Evolutionary conservation across 2,888 invertebrate species (phyloP).

Genomic region (Pammene fasciana): DNA sequence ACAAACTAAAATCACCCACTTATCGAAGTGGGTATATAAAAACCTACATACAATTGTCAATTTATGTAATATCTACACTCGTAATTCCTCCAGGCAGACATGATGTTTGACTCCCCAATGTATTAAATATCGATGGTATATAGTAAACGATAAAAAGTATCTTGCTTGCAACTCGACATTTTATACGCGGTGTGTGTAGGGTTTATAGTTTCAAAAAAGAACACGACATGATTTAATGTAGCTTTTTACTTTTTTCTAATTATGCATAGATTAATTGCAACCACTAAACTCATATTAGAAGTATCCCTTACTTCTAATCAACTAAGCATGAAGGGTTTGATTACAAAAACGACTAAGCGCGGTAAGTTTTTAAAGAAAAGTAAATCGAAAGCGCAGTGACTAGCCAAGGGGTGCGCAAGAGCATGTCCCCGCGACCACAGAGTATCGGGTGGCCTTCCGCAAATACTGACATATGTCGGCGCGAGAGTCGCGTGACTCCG

Average conservation of each 20-base stretch:
- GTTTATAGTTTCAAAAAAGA: not conserved
- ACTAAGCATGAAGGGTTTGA: conserved; percentile 29
- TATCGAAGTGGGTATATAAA: no score
- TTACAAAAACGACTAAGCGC: conserved; percentile 29
- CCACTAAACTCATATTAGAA: conserved; percentile 20
- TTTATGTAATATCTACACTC: no score
- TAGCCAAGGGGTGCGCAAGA: conserved; percentile 42
- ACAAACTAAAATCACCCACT: no score
- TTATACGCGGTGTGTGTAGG: not conserved
- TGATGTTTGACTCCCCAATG: no score
- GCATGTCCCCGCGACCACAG: conserved; percentile 49
- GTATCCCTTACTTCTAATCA: conserved; percentile 27
- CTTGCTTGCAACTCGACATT: not conserved
- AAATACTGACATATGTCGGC: conserved; percentile 57
- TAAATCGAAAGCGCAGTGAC: conserved; percentile 30
- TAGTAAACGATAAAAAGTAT: not conserved
- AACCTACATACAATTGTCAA: no score
- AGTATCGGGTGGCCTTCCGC: conserved; percentile 70
- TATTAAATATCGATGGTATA: not conserved
- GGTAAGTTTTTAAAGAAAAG: conserved; percentile 30
- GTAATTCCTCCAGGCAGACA: no score
- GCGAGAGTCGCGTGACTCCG: not conserved
- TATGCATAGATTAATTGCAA: conserved; percentile 15
- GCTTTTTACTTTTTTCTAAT: conserved; percentile 7
- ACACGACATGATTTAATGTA: not conserved